Percentiles rank a stretch among this genome's conserved stretches.
Evolutionary conservation across 2,888 invertebrate genomes (phyloP).

Genomic region (Alsophila aescularia): DNA sequence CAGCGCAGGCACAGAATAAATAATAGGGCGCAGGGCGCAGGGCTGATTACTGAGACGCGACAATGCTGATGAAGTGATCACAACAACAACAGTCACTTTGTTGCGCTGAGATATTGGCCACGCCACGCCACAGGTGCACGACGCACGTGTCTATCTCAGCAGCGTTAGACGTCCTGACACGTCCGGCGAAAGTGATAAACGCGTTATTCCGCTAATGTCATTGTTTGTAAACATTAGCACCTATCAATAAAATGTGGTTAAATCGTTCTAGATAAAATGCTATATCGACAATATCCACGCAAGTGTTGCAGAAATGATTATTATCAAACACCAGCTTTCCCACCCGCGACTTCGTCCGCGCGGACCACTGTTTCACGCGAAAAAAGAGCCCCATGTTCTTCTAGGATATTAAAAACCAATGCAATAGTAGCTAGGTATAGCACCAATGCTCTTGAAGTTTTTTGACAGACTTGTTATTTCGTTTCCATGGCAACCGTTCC

Average conservation of each 20-base stretch:
- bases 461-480: no score
- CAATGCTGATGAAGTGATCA: constrained; percentile 1
- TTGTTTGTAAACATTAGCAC: constrained; percentile 17
- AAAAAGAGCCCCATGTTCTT: no score
- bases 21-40: not conserved
- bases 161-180: constrained; percentile 9
- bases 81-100: constrained; percentile 11
- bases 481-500: no score
- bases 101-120: constrained; percentile 3
- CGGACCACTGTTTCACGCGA: no score
- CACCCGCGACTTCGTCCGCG: no score
- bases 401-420: no score
- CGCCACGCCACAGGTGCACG: not conserved
- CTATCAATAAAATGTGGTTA: not conserved
- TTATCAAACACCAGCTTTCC: no score
- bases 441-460: no score
- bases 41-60: not conserved
- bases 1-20: not conserved
- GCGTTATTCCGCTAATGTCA: constrained; percentile 8
- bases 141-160: constrained; percentile 7
- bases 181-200: constrained; percentile 6
- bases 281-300: not conserved
- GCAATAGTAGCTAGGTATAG: no score
- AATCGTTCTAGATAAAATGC: not conserved
- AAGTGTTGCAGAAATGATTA: not conserved